phyloP scores from a whole-genome alignment of 2,113 vertebrate species.

The Lophius piscatorius region DNA sequence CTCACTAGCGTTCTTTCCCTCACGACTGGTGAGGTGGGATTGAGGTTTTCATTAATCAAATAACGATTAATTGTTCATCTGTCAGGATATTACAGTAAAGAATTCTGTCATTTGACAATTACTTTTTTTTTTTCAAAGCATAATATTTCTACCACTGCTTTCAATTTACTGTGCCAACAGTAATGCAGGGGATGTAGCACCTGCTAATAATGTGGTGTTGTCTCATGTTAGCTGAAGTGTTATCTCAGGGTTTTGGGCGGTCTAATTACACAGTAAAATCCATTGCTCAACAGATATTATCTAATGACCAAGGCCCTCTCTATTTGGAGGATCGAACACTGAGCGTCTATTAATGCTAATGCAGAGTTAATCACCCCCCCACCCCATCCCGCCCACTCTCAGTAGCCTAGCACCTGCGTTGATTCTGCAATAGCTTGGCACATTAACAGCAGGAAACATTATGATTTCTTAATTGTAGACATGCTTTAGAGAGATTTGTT shows the following conservation, averaged over 20 bases:
- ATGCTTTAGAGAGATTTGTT: slow-evolving; percentile 14
- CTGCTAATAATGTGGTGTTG: not conserved
- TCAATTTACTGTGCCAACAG: not conserved
- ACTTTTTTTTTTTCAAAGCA: not conserved
- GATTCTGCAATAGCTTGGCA: slow-evolving; percentile 20
- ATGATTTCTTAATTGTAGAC: slow-evolving; percentile 23
- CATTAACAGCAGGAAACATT: slow-evolving; percentile 15
- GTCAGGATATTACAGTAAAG: not conserved
- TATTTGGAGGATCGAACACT: slow-evolving; percentile 16
- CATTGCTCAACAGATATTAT: slow-evolving; percentile 29
- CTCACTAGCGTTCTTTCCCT: not conserved
- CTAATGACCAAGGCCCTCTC: slow-evolving; percentile 22
- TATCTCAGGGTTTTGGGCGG: slow-evolving; percentile 6
- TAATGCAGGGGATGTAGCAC: slow-evolving; percentile 1
- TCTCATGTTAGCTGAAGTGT: slow-evolving; percentile 3
- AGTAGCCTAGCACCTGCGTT: slow-evolving; percentile 11
- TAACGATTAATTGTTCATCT: not conserved
- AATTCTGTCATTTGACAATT: not conserved
- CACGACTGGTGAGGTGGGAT: not conserved
- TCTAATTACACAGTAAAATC: slow-evolving; percentile 22
- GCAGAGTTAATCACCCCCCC: slow-evolving; percentile 30
- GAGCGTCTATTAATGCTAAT: slow-evolving; percentile 31
- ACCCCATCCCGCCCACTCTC: slow-evolving; percentile 6
- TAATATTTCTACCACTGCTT: not conserved
- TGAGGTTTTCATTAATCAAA: not conserved